Evolutionary conservation across 2,797 vertebrate genomes (phyloP), one percentile per base, ranked within the genome.

Genomic region (Halcyon badia): DNA sequence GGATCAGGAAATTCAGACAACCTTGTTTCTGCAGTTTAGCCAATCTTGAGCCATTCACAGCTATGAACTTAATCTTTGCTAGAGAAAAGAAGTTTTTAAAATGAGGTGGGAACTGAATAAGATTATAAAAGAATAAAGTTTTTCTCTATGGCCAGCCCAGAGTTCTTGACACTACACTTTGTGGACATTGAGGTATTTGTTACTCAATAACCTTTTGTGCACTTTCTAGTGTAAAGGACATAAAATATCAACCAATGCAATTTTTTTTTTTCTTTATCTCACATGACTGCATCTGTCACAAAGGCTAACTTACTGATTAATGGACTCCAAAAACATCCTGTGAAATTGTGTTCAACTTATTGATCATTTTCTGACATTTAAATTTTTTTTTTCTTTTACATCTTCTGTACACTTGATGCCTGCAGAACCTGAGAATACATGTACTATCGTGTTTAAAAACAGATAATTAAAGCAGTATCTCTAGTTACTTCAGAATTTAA

Each of bases 281-380:
- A 11, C 81, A 71, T 89, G 89, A 92, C 87, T 94, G 69, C 80
- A 83, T 82, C 95, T 91, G 89, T 92, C 96, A 95, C 54, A 75
- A 91, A 68, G 62, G 71, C 87, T 79, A 87, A 62, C 83, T 77
- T 94, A 65, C 87, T 97, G 96, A 97, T 97, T 94, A 96, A 97
- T 97, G 93, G 44, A 87, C 82, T 90, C 84, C 78, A 79, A 89
- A 92, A 68, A 41, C 39, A 93, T 65, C 35, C 84, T 33, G 30
- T 7, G 5, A 85, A 93, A 81, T 66, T 90, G 21, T 57, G 41
- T 83, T 94, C 80, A 65, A 76, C 73, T 87, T 95, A 20, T 8
- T 88, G 94, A 96, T 82, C 28, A 75, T 69, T 87, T 89, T n/a
- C 62, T 96, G 95, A 84, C 89, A 95, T 93, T 95, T 94, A 56